phyloP scores from a whole-genome alignment of 2,797 vertebrate species.

The Crocidura indochinensis region DNA sequence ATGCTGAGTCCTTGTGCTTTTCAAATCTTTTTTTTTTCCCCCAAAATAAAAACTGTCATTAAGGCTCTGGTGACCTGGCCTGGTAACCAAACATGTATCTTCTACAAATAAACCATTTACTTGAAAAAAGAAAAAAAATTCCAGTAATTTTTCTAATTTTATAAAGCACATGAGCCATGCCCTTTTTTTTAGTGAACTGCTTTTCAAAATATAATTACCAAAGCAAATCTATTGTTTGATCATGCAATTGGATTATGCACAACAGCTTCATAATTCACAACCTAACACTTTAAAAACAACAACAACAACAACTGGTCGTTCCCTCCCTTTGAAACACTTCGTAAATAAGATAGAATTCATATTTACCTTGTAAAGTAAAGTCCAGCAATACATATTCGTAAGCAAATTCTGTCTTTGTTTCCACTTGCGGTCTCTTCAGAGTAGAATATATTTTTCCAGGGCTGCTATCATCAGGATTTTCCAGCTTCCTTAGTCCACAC shows the following conservation, averaged over 20 bases:
- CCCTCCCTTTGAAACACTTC: constrained; percentile 54
- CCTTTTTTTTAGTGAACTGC: background rate
- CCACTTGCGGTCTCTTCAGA: constrained; percentile 97
- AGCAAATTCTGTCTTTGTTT: constrained; percentile 95
- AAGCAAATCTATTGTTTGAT: constrained; percentile 75
- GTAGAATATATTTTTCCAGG: constrained; percentile 99
- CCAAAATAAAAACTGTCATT: constrained; percentile 77
- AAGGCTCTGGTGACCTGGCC: constrained; percentile 76
- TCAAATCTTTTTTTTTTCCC: constrained; percentile 29
- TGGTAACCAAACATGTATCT: constrained; percentile 56
- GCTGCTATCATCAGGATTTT: constrained; percentile 98
- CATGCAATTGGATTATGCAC: constrained; percentile 48
- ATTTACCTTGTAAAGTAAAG: constrained; percentile 97
- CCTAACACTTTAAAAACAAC: constrained; percentile 68
- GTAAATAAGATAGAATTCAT: constrained; percentile 69
- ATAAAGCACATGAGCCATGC: constrained; percentile 57
- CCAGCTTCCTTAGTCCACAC: constrained; percentile 97
- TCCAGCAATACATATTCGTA: constrained; percentile 97
- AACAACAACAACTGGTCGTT: background rate
- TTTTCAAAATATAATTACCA: constrained; percentile 61
- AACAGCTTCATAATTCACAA: constrained; percentile 49
- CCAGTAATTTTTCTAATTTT: constrained; percentile 82
- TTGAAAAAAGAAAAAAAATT: constrained; percentile 79
- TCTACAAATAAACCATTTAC: constrained; percentile 62
- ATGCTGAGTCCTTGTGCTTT: background rate